phyloP scores from a whole-genome alignment of 2,797 vertebrate species.

The Iguana delicatissima region DNA sequence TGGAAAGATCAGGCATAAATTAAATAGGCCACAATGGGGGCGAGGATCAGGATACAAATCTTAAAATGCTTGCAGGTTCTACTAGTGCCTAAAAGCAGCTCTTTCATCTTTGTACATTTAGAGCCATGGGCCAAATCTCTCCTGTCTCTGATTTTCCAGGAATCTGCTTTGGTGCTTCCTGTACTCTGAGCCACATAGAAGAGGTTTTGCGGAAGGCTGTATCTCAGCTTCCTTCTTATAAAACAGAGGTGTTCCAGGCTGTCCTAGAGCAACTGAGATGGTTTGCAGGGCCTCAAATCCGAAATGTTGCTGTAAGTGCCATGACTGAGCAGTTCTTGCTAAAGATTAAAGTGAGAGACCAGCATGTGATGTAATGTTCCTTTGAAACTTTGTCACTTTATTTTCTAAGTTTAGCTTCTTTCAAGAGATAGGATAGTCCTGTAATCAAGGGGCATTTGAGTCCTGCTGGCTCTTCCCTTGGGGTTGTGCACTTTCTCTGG shows the following conservation, averaged over 20 bases:
- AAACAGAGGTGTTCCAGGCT: slow-evolving; percentile 87
- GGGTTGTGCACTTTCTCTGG: not conserved
- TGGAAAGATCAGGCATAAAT: not conserved
- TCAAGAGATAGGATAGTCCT: not conserved
- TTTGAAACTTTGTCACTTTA: not conserved
- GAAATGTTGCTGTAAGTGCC: slow-evolving; percentile 92
- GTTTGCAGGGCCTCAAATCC: slow-evolving; percentile 95
- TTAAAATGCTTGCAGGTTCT: not conserved
- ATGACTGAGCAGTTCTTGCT: fast-evolving
- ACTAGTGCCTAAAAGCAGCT: not conserved
- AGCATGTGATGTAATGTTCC: not conserved
- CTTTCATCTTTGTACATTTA: not conserved
- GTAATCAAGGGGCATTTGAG: not conserved
- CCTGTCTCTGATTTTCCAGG: slow-evolving; percentile 77
- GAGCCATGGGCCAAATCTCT: not conserved
- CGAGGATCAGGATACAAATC: not conserved
- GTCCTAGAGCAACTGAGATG: slow-evolving; percentile 92
- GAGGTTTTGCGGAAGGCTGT: slow-evolving; percentile 80
- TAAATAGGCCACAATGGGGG: not conserved
- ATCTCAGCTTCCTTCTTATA: slow-evolving; percentile 79
- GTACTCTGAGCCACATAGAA: slow-evolving; percentile 84
- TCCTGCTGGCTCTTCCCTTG: not conserved
- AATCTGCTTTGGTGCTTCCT: slow-evolving; percentile 88
- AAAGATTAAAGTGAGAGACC: not conserved
- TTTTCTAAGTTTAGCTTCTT: not conserved